phyloP scores from a whole-genome alignment of 2,113 vertebrate genomes.

The Cololabis saira region DNA sequence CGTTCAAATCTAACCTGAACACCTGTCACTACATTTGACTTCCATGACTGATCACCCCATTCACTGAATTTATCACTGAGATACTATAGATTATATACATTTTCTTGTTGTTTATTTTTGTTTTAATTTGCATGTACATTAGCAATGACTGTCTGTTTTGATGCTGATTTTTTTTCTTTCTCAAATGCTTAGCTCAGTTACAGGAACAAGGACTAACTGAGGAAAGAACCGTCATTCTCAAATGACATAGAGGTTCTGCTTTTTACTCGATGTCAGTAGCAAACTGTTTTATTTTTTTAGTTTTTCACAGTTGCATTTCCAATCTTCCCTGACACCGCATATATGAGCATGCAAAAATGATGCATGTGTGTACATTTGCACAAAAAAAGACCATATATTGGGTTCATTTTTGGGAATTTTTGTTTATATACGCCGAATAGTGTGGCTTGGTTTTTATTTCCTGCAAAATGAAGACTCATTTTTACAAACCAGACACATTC shows the following conservation, averaged over 20 bases:
- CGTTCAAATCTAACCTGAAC: slow-evolving; percentile 8
- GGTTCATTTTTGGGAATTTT: not conserved
- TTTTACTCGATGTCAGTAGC: slow-evolving; percentile 56
- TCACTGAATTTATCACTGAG: not conserved
- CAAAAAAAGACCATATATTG: not conserved
- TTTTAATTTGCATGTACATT: slow-evolving; percentile 14
- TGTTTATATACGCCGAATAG: not conserved
- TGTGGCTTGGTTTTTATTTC: not conserved
- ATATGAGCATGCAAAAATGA: not conserved
- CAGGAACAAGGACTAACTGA: slow-evolving; percentile 65
- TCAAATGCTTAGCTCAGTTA: slow-evolving; percentile 65
- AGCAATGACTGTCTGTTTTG: not conserved
- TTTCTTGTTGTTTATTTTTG: not conserved
- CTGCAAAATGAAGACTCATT: not conserved
- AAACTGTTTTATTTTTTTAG: slow-evolving; percentile 23
- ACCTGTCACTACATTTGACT: slow-evolving; percentile 3
- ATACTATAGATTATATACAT: not conserved
- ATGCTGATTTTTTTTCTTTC: slow-evolving; percentile 11
- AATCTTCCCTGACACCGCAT: slow-evolving; percentile 5
- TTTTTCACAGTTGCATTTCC: slow-evolving; percentile 25
- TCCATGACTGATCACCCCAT: not conserved
- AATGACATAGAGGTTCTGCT: slow-evolving; percentile 68
- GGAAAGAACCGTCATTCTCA: slow-evolving; percentile 44
- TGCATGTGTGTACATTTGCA: slow-evolving; percentile 21
- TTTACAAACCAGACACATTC: too few species aligned